Percentiles rank a stretch among this genome's conserved stretches.
Evolutionary conservation across 2,888 invertebrate genomes (phyloP).

Genomic region (Xestia rhomboidea): DNA sequence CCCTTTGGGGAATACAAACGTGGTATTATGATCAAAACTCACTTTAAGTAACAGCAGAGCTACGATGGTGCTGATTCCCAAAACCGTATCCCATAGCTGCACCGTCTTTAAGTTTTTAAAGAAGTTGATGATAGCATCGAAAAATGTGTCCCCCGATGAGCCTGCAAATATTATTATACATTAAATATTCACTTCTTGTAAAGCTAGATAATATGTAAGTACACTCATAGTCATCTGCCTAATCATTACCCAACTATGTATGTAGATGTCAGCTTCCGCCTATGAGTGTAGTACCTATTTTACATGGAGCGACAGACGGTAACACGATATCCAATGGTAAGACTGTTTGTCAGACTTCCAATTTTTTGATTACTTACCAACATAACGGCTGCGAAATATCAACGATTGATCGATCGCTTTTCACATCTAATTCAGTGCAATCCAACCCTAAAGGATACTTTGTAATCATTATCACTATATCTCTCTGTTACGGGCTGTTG

Average conservation of each 20-base stretch:
- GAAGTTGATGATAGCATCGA: slow-evolving; percentile 91
- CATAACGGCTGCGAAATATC: neutral
- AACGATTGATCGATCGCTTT: neutral
- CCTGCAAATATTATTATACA: slow-evolving; percentile 70
- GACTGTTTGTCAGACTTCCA: neutral
- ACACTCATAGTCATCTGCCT: neutral
- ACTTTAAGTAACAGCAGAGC: slow-evolving; percentile 91
- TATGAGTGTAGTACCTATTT: too few species aligned
- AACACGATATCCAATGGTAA: neutral
- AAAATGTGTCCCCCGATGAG: slow-evolving; percentile 90
- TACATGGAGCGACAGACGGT: neutral
- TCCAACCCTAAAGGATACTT: neutral
- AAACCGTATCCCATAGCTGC: slow-evolving; percentile 92
- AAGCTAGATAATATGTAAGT: neutral
- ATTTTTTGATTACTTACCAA: neutral
- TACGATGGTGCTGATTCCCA: slow-evolving; percentile 92
- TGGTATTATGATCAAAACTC: slow-evolving; percentile 49
- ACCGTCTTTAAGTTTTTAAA: slow-evolving; percentile 91
- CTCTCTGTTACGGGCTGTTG: neutral
- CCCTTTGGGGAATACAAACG: neutral
- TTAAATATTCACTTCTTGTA: neutral
- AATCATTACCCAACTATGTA: too few species aligned
- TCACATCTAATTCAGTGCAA: neutral
- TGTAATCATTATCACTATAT: neutral
- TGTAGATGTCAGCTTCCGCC: too few species aligned